Base-by-base conservation (phyloP, 2,113 vertebrate genomes). In the Xerus inauris region DNA sequence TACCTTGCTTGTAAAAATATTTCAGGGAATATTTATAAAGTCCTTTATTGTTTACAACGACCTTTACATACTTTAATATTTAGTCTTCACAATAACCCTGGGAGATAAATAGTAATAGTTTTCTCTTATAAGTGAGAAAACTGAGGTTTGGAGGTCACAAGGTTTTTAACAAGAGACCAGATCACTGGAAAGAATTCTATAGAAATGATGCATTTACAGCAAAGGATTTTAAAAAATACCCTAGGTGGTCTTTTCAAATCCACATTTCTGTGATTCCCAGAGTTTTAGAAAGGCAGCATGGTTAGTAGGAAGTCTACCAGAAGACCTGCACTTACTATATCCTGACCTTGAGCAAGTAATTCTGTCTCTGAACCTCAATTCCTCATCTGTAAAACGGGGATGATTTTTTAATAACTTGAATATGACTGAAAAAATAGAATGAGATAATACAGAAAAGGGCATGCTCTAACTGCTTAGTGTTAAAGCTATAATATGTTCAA, bases 31-130 rank as follows among this genome's bases (percentile, higher is more conserved):
- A 54, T 85, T 76, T 83, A 19, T 81, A 40, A 89, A 87, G 30
- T 54, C 20, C 10, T 77, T 97, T 86, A 64, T 92, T 89, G 22
- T 59, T 92, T 92, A 28, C 51, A 89, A 67, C 81, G 47, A 69
- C n/a, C 32, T 95, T 95, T 69, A 54, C 35, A 67, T 75, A 64
- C 35, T 47, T 73, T 85, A 24, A 67, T 30, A 47, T 87, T 95
- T 92, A 69, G 49, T 73, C 22, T 22, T 94, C 62, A 77, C 3
- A 51, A 40, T 82, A 45, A 62, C 26, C 59, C 64, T 92, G 9
- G 82, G 19, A 83, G 51, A 20, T 67, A 67, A 89, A 76, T 51
- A 76, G 57, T 49, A 59, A 19, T 47, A 28, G 10, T 67, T 77
- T 13, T 35, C 32, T 81, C 91, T 91, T 51, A 73, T 57, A 92